phyloP scores from a whole-genome alignment of 2,797 vertebrate species.

The Sitta carolinensis region DNA sequence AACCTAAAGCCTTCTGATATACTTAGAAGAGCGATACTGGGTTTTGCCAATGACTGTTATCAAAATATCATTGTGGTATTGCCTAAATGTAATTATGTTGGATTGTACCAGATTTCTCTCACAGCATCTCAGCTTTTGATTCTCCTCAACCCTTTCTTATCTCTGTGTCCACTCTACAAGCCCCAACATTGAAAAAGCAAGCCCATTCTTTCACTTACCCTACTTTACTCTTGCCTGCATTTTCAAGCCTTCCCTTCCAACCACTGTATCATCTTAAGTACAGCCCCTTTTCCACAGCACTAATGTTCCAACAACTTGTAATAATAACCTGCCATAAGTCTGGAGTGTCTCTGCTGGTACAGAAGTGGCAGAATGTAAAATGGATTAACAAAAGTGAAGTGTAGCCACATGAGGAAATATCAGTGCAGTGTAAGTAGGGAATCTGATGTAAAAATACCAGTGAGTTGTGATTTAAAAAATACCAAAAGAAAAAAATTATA shows the following conservation, averaged over 20 bases:
- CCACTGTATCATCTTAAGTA: neutral
- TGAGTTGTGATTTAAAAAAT: rapidly evolving
- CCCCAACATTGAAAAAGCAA: neutral
- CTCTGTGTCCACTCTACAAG: neutral
- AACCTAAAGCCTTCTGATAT: neutral
- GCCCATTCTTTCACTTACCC: neutral
- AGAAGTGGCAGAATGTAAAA: neutral
- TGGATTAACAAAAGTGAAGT: neutral
- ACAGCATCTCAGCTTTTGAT: neutral
- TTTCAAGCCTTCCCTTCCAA: neutral
- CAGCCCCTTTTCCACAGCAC: neutral
- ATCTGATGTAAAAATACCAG: neutral
- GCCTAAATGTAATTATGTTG: neutral
- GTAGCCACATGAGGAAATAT: neutral
- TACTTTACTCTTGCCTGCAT: neutral
- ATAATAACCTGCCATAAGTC: neutral
- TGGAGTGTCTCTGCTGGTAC: neutral
- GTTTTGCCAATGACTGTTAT: neutral
- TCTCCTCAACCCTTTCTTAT: neutral
- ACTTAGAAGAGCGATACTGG: rapidly evolving
- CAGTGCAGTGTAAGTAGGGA: neutral
- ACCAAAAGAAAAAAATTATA: neutral
- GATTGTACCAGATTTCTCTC: neutral
- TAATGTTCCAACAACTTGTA: neutral
- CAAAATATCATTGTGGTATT: neutral